Evolutionary conservation across 1,140 invertebrate genomes (phyloP).

Genomic region (Bilobella aurantiaca): DNA sequence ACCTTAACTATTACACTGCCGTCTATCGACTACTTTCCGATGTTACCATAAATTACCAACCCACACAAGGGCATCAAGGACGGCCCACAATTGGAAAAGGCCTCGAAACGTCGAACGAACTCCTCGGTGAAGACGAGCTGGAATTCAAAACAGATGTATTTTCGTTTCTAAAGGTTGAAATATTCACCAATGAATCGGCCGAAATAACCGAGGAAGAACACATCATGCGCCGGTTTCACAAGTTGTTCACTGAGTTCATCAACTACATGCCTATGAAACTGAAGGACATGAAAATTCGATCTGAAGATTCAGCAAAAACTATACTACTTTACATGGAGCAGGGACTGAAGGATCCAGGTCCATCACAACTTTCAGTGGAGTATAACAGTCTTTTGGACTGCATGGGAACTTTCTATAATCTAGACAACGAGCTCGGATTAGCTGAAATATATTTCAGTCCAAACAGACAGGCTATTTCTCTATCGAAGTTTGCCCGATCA

Average conservation of each 20-base stretch:
- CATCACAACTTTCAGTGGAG: conserved; percentile 15
- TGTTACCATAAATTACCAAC: not conserved
- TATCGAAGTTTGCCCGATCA: conserved; percentile 82
- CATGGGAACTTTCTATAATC: conserved; percentile 21
- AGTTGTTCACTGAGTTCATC: conserved; percentile 82
- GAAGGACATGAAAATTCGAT: conserved; percentile 59
- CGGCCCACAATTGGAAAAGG: not conserved
- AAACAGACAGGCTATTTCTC: conserved; percentile 39
- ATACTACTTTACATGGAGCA: conserved; percentile 55
- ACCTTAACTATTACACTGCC: conserved; percentile 16
- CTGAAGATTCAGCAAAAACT: conserved; percentile 77
- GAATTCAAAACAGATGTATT: conserved; percentile 31
- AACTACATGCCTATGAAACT: conserved; percentile 83
- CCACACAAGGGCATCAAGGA: not conserved
- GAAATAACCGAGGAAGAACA: conserved; percentile 15
- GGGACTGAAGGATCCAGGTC: conserved; percentile 24
- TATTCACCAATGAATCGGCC: conserved; percentile 14
- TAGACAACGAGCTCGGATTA: conserved; percentile 14
- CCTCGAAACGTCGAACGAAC: not conserved
- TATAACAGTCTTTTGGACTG: conserved; percentile 32
- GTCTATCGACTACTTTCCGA: conserved; percentile 14
- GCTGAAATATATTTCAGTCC: conserved; percentile 22
- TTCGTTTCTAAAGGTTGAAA: conserved; percentile 20
- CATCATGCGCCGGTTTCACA: conserved; percentile 67
- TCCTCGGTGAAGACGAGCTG: conserved; percentile 21